A percentile compares a stretch with the other conserved stretches of the same genome.
Conservation (phyloP, 2,797 vertebrate genomes). For the Parambassis ranga region DNA sequence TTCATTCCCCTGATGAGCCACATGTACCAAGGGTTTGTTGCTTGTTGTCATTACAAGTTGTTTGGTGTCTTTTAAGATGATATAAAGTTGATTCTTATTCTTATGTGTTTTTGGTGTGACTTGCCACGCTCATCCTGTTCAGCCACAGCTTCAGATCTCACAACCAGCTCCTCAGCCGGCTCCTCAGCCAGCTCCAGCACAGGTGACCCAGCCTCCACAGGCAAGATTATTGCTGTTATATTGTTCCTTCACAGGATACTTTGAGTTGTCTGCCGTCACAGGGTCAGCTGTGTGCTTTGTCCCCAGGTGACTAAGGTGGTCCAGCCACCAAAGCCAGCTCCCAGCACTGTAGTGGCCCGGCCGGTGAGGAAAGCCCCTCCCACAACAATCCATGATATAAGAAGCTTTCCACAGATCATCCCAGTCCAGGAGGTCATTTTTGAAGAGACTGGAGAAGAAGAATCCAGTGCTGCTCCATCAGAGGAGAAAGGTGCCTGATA, state of each 20-base stretch:
- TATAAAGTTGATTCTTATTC: not conserved
- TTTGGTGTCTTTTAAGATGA: not conserved
- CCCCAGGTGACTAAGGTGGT: conserved; percentile 56
- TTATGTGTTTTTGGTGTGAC: conserved; percentile 14
- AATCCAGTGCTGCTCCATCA: conserved; percentile 57
- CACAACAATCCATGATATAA: conserved; percentile 60
- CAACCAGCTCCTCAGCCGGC: conserved; percentile 37
- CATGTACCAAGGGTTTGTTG: conserved; percentile 48
- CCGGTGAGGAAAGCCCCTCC: conserved; percentile 72
- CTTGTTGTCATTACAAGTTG: too few species aligned
- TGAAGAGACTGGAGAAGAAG: conserved; percentile 65
- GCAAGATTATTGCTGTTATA: conserved; percentile 14
- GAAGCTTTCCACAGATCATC: conserved; percentile 67
- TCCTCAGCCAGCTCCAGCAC: conserved; percentile 35
- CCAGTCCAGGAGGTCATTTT: conserved; percentile 67
- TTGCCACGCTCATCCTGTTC: conserved; percentile 48
- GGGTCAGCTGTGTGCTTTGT: not conserved
- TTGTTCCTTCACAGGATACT: not conserved
- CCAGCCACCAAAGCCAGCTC: conserved; percentile 50
- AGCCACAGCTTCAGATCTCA: conserved; percentile 27
- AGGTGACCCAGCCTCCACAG: conserved; percentile 43
- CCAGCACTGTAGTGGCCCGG: conserved; percentile 58
- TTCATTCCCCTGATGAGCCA: conserved; percentile 62
- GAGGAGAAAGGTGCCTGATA: conserved; percentile 55
- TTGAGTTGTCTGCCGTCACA: not conserved